These are phyloP conservation scores for Caenorhabditis latens DNA, from an alignment of 1,140 invertebrate species.

Conservation along the genomic window DNA sequence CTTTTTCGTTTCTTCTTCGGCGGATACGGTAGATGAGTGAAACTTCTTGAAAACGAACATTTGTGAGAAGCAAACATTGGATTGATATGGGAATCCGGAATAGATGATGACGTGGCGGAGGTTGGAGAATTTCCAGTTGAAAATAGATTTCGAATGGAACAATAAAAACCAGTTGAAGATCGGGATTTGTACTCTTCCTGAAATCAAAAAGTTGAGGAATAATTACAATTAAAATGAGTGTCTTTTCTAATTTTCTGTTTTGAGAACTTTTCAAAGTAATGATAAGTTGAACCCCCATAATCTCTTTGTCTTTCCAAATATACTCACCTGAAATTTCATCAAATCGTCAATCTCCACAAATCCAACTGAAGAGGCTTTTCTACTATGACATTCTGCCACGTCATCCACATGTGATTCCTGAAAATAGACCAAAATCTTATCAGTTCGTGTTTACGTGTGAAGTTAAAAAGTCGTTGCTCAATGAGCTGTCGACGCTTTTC, in stretches of 20 bases:
- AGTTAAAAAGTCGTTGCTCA: neutral
- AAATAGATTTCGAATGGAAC: conserved; percentile 1
- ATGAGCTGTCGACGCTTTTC: conserved; percentile 2
- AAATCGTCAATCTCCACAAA: conserved; percentile 33
- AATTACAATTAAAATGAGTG: too few species aligned
- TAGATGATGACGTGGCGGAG: neutral
- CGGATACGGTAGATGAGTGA: conserved; percentile 24
- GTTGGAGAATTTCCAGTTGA: conserved; percentile 21
- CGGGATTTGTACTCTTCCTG: conserved; percentile 39
- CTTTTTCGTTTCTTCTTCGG: conserved; percentile 42
- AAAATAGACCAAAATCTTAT: conserved; percentile 10
- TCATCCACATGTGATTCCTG: conserved; percentile 33
- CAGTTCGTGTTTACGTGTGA: neutral
- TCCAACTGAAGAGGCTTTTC: conserved; percentile 37
- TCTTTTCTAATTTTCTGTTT: too few species aligned
- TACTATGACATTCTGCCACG: conserved; percentile 12
- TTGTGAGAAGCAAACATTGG: conserved; percentile 21
- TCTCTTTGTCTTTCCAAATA: too few species aligned
- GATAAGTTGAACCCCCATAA: neutral
- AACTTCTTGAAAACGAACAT: conserved; percentile 3
- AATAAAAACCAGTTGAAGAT: conserved; percentile 3
- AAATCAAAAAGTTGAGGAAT: neutral
- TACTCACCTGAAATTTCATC: conserved; percentile 27
- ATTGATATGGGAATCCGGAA: conserved; percentile 41
- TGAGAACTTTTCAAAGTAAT: too few species aligned